These are phyloP conservation scores for Drosophila mayaguana DNA, from an alignment of 2,888 invertebrate genomes.

Conservation along the genomic window DNA sequence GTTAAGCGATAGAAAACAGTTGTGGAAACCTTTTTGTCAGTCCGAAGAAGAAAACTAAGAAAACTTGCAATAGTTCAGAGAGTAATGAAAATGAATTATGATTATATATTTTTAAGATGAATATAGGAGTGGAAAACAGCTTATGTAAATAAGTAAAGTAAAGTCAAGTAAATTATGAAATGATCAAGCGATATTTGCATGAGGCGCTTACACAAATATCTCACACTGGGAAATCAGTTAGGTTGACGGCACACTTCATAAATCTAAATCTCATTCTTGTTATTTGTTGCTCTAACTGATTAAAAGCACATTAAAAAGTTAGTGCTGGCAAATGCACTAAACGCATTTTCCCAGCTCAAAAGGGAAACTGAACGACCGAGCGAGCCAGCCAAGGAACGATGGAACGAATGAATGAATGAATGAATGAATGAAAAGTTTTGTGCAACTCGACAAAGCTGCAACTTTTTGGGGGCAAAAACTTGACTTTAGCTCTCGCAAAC, in stretches of 20 bases:
- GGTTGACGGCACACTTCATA: constrained; percentile 35
- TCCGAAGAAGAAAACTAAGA: background rate
- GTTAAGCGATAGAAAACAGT: constrained; percentile 3
- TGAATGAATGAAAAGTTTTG: constrained; percentile 44
- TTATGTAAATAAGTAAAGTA: background rate
- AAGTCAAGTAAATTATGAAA: background rate
- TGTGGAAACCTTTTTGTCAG: constrained; percentile 12
- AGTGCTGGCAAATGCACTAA: constrained; percentile 59
- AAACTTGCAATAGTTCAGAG: too few relatives aligned
- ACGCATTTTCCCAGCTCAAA: constrained; percentile 50
- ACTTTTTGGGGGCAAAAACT: constrained; percentile 11
- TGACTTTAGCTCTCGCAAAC: constrained; percentile 8
- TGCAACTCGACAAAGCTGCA: constrained; percentile 16
- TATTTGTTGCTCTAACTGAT: constrained; percentile 60
- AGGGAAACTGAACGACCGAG: constrained; percentile 31
- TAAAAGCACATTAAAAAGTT: constrained; percentile 77
- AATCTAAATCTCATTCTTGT: constrained; percentile 35
- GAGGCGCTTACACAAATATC: background rate
- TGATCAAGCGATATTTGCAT: background rate
- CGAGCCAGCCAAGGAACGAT: constrained; percentile 10
- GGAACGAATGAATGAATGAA: constrained; percentile 1
- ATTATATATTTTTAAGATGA: background rate
- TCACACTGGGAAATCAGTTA: constrained; percentile 2
- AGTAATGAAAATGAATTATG: too few relatives aligned
- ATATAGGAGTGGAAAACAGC: background rate